Conservation (phyloP, 2,113 vertebrate genomes). For the Leucopsar rothschildi region DNA sequence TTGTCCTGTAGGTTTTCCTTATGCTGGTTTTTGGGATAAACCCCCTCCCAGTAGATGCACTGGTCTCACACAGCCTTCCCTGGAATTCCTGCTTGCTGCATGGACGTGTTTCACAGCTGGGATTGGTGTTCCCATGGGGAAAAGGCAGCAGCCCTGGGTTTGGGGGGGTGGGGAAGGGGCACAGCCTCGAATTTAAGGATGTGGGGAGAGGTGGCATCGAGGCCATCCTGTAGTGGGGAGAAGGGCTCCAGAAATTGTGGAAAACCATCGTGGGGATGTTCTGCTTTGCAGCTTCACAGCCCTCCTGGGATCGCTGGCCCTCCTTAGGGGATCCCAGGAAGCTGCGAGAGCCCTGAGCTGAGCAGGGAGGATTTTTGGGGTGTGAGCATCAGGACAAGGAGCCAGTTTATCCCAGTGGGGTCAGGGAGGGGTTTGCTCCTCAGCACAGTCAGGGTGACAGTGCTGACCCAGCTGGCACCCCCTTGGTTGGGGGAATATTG, state of each 20-base stretch:
- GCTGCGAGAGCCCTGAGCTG: background rate
- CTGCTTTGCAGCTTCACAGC: background rate
- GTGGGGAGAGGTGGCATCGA: background rate
- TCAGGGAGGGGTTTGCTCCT: background rate
- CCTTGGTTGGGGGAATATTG: accelerated
- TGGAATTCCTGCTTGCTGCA: background rate
- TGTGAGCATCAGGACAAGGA: background rate
- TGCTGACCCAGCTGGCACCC: background rate
- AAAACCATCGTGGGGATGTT: background rate
- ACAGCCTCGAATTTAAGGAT: accelerated
- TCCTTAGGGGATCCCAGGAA: background rate
- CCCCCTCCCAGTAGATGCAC: accelerated
- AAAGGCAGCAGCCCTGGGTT: background rate
- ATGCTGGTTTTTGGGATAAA: accelerated
- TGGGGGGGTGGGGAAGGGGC: background rate
- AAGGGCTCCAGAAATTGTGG: background rate
- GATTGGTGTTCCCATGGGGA: background rate
- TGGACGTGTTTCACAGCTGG: background rate
- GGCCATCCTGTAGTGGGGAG: background rate
- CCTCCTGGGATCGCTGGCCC: background rate
- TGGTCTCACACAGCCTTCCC: background rate
- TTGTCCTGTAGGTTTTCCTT: background rate
- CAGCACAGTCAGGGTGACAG: background rate
- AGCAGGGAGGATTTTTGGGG: background rate
- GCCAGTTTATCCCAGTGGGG: accelerated